These are phyloP conservation scores for Centrocercus urophasianus DNA, from an alignment of 2,113 vertebrate genomes.

Conservation along the genomic window DNA sequence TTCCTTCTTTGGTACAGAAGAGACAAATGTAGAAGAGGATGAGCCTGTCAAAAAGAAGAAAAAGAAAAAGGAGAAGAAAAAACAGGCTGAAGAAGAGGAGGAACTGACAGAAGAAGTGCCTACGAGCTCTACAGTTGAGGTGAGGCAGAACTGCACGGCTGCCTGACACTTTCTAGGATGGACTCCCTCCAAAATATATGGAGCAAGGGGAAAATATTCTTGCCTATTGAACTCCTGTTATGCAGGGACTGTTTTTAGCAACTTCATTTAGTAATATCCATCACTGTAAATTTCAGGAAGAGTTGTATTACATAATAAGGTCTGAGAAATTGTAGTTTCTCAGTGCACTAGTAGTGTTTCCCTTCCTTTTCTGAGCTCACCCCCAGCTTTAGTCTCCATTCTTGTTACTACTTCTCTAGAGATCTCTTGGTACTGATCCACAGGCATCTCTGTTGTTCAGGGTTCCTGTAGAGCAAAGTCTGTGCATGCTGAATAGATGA, in stretches of 20 bases:
- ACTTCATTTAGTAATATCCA: neutral
- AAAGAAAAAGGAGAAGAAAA: slow-evolving; percentile 89
- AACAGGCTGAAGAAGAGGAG: slow-evolving; percentile 70
- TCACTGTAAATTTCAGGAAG: neutral
- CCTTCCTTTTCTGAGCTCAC: neutral
- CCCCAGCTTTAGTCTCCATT: neutral
- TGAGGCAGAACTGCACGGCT: slow-evolving; percentile 31
- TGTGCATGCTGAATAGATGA: neutral
- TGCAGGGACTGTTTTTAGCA: neutral
- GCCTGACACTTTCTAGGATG: neutral
- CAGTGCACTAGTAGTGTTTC: neutral
- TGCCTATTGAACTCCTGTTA: neutral
- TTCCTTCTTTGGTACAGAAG: slow-evolving; percentile 18
- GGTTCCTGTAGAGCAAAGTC: neutral
- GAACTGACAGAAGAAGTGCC: slow-evolving; percentile 69
- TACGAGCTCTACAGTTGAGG: slow-evolving; percentile 56
- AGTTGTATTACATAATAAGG: neutral
- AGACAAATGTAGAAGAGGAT: slow-evolving; percentile 59
- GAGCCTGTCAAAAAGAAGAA: slow-evolving; percentile 89
- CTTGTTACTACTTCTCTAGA: neutral
- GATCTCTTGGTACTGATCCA: neutral
- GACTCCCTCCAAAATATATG: neutral
- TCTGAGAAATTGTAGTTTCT: neutral
- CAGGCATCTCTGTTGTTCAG: neutral
- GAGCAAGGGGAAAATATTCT: neutral